Evolutionary conservation across 2,888 invertebrate species (phyloP).

Genomic region (Sericinus montela): DNA sequence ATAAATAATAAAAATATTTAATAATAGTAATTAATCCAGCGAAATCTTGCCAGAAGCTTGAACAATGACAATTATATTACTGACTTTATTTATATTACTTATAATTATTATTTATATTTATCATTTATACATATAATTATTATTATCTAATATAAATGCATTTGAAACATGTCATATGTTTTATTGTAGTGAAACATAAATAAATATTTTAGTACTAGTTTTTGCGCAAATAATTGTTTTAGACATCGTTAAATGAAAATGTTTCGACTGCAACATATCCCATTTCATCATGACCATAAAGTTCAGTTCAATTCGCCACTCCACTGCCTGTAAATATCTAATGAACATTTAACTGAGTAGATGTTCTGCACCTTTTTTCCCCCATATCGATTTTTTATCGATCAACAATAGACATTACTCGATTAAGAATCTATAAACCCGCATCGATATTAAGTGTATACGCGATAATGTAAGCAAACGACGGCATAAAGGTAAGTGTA

Average conservation of each 20-base stretch:
- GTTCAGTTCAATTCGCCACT: constrained; percentile 7
- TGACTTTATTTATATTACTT: no score
- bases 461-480: constrained; percentile 29
- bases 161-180: no score
- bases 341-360: constrained; percentile 4
- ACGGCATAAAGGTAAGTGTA: constrained; percentile 27
- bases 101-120: no score
- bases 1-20: no score
- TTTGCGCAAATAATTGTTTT: constrained; percentile 24
- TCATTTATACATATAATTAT: no score
- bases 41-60: no score
- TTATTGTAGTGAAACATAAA: no score
- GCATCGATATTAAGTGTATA: constrained; percentile 19
- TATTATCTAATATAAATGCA: no score
- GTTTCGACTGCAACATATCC: constrained; percentile 14
- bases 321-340: constrained; percentile 14
- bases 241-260: constrained; percentile 27
- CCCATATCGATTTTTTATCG: constrained; percentile 21
- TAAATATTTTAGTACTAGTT: no score
- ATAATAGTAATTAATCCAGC: no score
- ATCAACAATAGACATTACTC: constrained; percentile 22
- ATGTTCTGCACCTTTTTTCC: background rate
- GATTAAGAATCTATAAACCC: constrained; percentile 18
- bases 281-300: constrained; percentile 9
- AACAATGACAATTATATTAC: no score